Evolutionary conservation across 2,113 vertebrate genomes (phyloP), one percentile per base, ranked within the genome.

Genomic region (Lota lota): DNA sequence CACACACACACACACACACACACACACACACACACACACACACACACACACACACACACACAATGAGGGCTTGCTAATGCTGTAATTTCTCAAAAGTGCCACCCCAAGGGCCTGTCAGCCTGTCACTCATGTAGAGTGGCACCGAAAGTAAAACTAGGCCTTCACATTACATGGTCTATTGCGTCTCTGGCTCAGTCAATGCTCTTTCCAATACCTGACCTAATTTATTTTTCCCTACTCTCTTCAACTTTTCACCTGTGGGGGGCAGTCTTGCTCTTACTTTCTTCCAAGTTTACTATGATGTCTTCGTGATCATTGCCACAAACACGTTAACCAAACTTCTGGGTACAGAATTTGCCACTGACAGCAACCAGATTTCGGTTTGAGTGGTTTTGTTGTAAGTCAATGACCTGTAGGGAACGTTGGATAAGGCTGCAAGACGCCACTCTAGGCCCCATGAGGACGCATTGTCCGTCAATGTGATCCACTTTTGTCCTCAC

Each of bases 201-300:
- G 36, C 51, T 22, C 61, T 24, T 33, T 20, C 4, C n/a, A 21
- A 59, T 47, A 22, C 36, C 56, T 88, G 85, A 81, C 87, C 87
- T 83, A 86, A 5, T 33, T 33, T 67, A 86, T 88, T 81, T 17
- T 65, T 8, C 7, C 57, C 62, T 71, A 60, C 66, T 79, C 79
- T 73, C 64, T 51, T 78, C 60, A 36, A 20, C 22, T 3, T 73
- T 72, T 76, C 21, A 67, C 89, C 88, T 73, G 82, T 75, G 66
- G 91, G 80, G 79, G 82, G 90, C 88, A 85, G 79, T 77, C 75
- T 83, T 83, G 81, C 64, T 68, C 82, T 58, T 64, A 62, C 40
- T 28, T 73, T 50, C 1, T 22, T 47, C 40, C 21, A 4, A 54
- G 53, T 73, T 22, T 56, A 60, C 50, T 6, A 40, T 59, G 58